Evolutionary conservation across 2,797 vertebrate species (phyloP), one percentile per base, ranked within the genome.

Genomic region (Eulemur rubriventer): DNA sequence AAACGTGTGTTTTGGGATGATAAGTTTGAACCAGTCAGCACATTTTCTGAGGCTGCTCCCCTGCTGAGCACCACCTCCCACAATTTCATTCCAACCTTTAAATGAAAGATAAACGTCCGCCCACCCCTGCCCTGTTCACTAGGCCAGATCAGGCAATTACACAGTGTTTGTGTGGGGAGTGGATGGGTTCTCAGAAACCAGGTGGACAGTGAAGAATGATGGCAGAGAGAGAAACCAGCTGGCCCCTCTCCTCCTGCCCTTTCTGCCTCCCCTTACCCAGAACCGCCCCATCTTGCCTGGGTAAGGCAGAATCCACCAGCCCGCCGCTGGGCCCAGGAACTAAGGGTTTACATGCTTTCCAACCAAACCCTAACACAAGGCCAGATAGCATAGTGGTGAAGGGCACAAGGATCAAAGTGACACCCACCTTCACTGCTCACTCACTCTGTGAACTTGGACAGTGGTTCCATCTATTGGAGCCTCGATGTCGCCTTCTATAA

Each of bases 91-190:
- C 0, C 41, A 17, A 84, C 90, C 95, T 98, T 97, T 96, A 97
- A 98, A 92, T 98, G 98, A 97, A 97, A 96, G 96, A 79, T 87
- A 96, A 98, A 98, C 26, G 26, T 73, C 57, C 75, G 86, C 78
- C 46, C 41, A 46, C 70, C 63, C 63, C 87, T 43, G 11, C 83
- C 81, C 93, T 69, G 94, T 65, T 97, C 96, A 81, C 67, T 52
- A 91, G 89, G 84, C 82, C 91, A 93, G 67, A 94, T 75, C 84
- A n/a, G 73, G 89, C 94, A 96, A 98, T 98, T 97, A 95, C 1
- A 6, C 55, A n/a, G 41, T 81, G 94, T 96, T 84, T 93, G 76
- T 87, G 80, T 35, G 83, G 80, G 93, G 35, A 35, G 46, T 9
- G 46, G 46, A 48, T 13, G 48, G 59, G 52, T 75, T 90, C 87